Percentiles rank a stretch among this genome's conserved stretches.
phyloP scores from a whole-genome alignment of 2,888 invertebrate species.

The Agonopterix heracliana region DNA sequence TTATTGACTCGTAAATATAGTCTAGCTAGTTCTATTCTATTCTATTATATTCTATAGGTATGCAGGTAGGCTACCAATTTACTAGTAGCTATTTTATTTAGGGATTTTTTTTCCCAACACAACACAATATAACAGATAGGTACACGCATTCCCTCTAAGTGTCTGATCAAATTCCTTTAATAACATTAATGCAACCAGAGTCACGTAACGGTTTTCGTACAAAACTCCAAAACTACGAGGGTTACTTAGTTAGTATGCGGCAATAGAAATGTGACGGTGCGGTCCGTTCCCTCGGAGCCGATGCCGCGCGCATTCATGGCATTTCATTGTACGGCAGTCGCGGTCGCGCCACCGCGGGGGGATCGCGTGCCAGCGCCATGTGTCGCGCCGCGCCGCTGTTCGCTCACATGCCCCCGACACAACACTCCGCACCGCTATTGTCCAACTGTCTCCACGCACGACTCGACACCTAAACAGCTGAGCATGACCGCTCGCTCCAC shows the following conservation, averaged over 20 bases:
- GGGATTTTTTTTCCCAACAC: no score
- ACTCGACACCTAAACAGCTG: conserved; percentile 40
- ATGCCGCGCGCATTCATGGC: conserved; percentile 60
- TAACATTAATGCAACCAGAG: conserved; percentile 51
- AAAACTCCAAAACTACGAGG: conserved; percentile 60
- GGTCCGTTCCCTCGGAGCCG: conserved; percentile 31
- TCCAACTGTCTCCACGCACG: conserved; percentile 36
- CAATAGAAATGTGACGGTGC: conserved; percentile 55
- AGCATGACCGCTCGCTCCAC: conserved; percentile 53
- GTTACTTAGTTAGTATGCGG: conserved; percentile 67
- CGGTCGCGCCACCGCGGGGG: conserved; percentile 64
- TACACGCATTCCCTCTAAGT: no score
- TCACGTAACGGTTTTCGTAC: conserved; percentile 68
- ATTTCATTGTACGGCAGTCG: conserved; percentile 67
- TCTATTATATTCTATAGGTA: no score
- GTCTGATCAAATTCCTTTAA: conserved; percentile 20
- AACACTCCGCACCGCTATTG: conserved; percentile 36
- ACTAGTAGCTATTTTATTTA: no score
- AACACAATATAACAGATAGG: no score
- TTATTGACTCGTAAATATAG: no score
- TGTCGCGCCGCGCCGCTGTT: conserved; percentile 21
- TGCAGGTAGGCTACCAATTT: no score
- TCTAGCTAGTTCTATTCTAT: no score
- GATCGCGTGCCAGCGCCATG: conserved; percentile 45
- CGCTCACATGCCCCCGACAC: background rate